Evolutionary conservation across 2,113 vertebrate genomes (phyloP).

Genomic region (Sander lucioperca): DNA sequence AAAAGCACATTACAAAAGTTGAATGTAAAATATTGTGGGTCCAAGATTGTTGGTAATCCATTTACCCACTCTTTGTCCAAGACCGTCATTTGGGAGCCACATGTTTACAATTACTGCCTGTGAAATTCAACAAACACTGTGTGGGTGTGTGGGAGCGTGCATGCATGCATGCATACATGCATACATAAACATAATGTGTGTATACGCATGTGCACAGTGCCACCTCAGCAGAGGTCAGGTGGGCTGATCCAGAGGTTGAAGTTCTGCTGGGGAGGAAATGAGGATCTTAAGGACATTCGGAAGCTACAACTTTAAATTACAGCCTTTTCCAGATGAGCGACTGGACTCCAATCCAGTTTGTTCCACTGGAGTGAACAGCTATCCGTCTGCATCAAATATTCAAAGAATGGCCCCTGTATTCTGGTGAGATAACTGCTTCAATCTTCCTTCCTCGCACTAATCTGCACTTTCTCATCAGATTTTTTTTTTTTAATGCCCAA

Average conservation of each 20-base stretch:
- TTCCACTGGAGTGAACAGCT: slow-evolving; percentile 86
- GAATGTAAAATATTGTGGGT: neutral
- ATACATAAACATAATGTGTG: neutral
- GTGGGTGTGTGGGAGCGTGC: too few species aligned
- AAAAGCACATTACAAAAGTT: neutral
- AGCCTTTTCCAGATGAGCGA: slow-evolving; percentile 84
- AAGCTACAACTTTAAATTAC: slow-evolving; percentile 81
- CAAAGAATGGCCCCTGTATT: slow-evolving; percentile 80
- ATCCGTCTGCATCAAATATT: slow-evolving; percentile 88
- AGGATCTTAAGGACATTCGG: slow-evolving; percentile 77
- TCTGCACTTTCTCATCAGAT: slow-evolving; percentile 40
- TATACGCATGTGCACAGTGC: neutral
- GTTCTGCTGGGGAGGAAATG: slow-evolving; percentile 74
- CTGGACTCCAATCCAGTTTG: slow-evolving; percentile 85
- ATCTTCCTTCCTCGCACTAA: slow-evolving; percentile 66
- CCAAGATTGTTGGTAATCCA: neutral
- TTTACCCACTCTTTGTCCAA: neutral
- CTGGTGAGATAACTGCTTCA: slow-evolving; percentile 70
- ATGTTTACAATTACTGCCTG: slow-evolving; percentile 36
- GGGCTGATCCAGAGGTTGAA: slow-evolving; percentile 60
- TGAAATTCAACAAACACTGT: slow-evolving; percentile 24
- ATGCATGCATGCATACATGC: too few species aligned
- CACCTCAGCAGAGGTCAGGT: slow-evolving; percentile 65
- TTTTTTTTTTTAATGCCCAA: slow-evolving; percentile 13
- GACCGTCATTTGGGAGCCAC: neutral